These are phyloP conservation scores for Cavia porcellus DNA, from an alignment of 2,113 vertebrate species.

Conservation along the genomic window DNA sequence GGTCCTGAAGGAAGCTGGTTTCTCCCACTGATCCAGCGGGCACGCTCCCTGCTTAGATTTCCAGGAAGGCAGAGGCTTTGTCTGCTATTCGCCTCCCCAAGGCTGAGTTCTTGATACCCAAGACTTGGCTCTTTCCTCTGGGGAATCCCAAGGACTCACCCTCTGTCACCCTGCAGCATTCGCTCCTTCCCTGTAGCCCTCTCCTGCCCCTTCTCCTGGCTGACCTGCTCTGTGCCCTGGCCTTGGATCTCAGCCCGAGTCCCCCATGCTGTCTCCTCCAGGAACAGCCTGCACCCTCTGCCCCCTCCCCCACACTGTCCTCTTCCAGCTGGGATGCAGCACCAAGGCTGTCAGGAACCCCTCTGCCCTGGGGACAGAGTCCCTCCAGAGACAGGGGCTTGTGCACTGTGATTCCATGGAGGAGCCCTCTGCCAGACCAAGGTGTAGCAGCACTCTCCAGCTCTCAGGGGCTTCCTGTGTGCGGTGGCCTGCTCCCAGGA, in stretches of 20 bases:
- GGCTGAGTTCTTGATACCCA: neutral
- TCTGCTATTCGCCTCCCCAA: neutral
- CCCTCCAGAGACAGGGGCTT: neutral
- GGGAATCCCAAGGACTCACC: neutral
- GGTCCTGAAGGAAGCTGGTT: neutral
- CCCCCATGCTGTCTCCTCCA: neutral
- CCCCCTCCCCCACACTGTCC: neutral
- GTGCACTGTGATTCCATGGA: no score
- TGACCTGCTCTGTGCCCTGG: neutral
- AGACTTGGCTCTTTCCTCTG: neutral
- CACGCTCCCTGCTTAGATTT: fast-evolving
- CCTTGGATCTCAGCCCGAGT: neutral
- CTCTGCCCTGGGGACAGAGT: neutral
- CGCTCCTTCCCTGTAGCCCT: neutral
- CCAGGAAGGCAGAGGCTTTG: neutral
- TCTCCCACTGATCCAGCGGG: neutral
- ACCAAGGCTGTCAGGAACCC: fast-evolving
- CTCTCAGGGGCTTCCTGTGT: neutral
- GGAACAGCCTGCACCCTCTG: neutral
- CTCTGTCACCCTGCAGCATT: neutral
- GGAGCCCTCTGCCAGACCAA: no score
- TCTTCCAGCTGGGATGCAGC: neutral
- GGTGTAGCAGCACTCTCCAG: no score
- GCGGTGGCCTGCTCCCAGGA: no score
- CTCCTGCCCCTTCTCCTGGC: neutral